These are phyloP conservation scores for Camptogramma bilineatum DNA, from an alignment of 2,888 invertebrate species.

Conservation along the genomic window DNA sequence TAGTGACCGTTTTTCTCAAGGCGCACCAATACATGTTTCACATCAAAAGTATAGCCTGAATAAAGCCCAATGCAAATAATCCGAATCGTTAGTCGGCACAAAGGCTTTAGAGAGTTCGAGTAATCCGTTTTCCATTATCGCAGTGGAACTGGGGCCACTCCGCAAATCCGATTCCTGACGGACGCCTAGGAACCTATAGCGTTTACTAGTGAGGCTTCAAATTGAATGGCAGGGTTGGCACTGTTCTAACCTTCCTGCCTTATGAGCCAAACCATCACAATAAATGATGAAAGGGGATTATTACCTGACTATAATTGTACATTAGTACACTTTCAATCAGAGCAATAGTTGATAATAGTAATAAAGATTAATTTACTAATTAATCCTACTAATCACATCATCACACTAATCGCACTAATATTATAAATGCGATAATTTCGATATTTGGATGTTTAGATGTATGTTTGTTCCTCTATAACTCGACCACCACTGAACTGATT, in stretches of 20 bases:
- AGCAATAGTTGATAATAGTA: too few species aligned
- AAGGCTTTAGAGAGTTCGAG: constrained; percentile 55
- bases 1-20: neutral
- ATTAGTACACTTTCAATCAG: too few species aligned
- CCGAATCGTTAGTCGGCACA: constrained; percentile 25
- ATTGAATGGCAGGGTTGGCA: constrained; percentile 20
- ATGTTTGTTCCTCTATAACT: too few species aligned
- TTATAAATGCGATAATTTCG: too few species aligned
- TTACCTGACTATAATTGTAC: too few species aligned
- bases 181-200: constrained; percentile 42
- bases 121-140: constrained; percentile 74
- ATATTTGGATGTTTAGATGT: too few species aligned
- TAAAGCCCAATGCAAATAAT: constrained; percentile 30
- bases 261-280: neutral
- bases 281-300: too few species aligned
- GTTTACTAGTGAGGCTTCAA: constrained; percentile 15
- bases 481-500: too few species aligned
- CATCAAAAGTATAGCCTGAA: constrained; percentile 3
- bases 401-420: too few species aligned
- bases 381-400: too few species aligned
- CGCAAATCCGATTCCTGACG: constrained; percentile 60
- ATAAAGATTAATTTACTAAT: too few species aligned
- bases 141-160: constrained; percentile 51
- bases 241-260: neutral
- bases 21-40: neutral